phyloP scores from a whole-genome alignment of 2,888 invertebrate species.

The Drosophila kuntzei region DNA sequence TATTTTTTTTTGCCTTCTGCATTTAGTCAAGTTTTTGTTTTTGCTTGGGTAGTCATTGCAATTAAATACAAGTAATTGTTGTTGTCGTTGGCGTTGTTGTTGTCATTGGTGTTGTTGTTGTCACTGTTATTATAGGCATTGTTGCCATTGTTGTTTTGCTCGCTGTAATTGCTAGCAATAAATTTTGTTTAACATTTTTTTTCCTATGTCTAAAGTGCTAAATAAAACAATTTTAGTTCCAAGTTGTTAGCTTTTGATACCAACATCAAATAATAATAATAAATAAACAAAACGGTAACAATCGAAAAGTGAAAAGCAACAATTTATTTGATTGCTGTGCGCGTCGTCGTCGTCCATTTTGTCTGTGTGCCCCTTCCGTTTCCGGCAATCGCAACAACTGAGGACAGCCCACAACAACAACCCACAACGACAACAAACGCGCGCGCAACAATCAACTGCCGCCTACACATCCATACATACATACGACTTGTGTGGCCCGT shows the following conservation, averaged over 20 bases:
- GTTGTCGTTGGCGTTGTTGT: constrained; percentile 13
- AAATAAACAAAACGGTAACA: constrained; percentile 18
- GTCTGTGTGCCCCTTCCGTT: constrained; percentile 45
- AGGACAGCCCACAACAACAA: constrained; percentile 11
- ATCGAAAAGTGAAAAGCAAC: constrained; percentile 24
- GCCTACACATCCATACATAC: constrained; percentile 2
- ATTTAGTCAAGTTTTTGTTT: constrained; percentile 11
- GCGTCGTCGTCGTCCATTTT: constrained; percentile 46
- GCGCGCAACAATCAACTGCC: constrained; percentile 65
- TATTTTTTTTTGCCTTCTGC: constrained; percentile 4
- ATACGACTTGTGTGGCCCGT: constrained; percentile 1
- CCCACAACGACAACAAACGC: constrained; percentile 32
- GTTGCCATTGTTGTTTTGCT: constrained; percentile 11
- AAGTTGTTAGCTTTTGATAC: constrained; percentile 52
- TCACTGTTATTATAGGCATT: constrained; percentile 7
- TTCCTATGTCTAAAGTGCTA: constrained; percentile 40
- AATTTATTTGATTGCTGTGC: constrained; percentile 22
- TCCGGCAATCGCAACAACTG: constrained; percentile 54
- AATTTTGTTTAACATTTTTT: constrained; percentile 34
- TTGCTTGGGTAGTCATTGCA: constrained; percentile 42
- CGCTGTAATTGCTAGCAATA: constrained; percentile 38
- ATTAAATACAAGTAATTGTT: constrained; percentile 34
- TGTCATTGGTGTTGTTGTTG: constrained; percentile 19
- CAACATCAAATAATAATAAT: constrained; percentile 9
- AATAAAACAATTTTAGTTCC: constrained; percentile 43